phyloP scores from a whole-genome alignment of 2,113 vertebrate species.

The Myrmophylax atrothorax region DNA sequence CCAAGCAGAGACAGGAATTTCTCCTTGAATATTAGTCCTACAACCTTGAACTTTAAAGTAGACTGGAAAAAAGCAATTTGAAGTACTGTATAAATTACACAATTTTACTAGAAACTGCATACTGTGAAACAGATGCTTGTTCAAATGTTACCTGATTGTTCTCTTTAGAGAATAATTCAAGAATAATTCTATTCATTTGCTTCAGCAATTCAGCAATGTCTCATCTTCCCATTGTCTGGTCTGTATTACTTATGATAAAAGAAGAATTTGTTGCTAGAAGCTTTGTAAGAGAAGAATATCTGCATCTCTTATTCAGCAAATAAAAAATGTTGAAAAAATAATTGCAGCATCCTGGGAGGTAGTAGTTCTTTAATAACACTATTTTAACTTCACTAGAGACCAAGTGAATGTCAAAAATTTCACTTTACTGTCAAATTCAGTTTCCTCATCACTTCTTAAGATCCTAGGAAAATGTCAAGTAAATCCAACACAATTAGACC shows the following conservation, averaged over 20 bases:
- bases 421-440: conserved; percentile 62
- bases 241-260: neutral
- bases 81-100: neutral
- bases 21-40: neutral
- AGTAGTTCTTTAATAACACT: neutral
- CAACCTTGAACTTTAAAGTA: conserved; percentile 37
- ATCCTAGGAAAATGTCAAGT: conserved; percentile 66
- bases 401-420: conserved; percentile 57
- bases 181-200: conserved; percentile 33
- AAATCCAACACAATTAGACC: conserved; percentile 62
- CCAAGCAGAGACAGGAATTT: neutral
- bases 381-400: conserved; percentile 40
- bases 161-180: neutral
- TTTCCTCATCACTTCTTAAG: conserved; percentile 51
- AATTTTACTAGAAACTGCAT: neutral
- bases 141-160: neutral
- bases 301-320: neutral
- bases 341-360: conserved; percentile 9
- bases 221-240: neutral
- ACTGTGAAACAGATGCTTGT: neutral
- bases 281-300: neutral
- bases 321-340: neutral
- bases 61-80: neutral
- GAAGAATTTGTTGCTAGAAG: neutral
- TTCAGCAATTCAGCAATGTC: neutral